Conservation (phyloP, 2,888 invertebrate genomes). For the Yponomeuta cagnagella region DNA sequence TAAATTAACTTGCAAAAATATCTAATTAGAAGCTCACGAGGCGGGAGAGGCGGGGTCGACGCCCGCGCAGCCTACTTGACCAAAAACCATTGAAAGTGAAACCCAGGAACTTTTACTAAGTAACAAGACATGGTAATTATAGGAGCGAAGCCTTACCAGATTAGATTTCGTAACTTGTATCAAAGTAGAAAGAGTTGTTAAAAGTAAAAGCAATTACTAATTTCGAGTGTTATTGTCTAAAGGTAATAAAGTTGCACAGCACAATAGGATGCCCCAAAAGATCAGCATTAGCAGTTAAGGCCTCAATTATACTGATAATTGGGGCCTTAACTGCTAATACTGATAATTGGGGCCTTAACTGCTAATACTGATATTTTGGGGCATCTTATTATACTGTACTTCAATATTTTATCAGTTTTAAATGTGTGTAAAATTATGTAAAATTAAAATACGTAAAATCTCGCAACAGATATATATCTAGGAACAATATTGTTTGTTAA, state of each 20-base stretch:
- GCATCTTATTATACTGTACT: neutral
- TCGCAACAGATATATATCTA: too few relatives aligned
- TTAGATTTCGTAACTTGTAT: neutral
- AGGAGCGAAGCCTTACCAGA: neutral
- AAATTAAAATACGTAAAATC: too few relatives aligned
- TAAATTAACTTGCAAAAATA: conserved; percentile 1
- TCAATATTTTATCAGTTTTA: too few relatives aligned
- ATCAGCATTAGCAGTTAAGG: too few relatives aligned
- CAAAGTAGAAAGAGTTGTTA: neutral
- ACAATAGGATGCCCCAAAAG: neutral
- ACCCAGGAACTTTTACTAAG: conserved; percentile 6
- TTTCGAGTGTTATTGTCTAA: neutral
- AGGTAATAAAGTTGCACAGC: neutral
- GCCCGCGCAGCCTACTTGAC: conserved; percentile 13
- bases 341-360: too few relatives aligned
- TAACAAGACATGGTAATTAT: conserved; percentile 7
- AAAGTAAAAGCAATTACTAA: neutral
- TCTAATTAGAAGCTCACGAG: neutral
- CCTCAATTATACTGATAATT: too few relatives aligned
- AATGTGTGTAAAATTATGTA: too few relatives aligned
- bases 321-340: too few relatives aligned
- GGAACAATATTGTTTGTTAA: too few relatives aligned
- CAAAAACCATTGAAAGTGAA: conserved; percentile 17
- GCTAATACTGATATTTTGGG: too few relatives aligned
- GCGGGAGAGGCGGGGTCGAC: neutral